Evolutionary conservation across 1,140 invertebrate species (phyloP), one percentile per base, ranked within the genome.

Genomic region (Cyphomyrmex costatus): DNA sequence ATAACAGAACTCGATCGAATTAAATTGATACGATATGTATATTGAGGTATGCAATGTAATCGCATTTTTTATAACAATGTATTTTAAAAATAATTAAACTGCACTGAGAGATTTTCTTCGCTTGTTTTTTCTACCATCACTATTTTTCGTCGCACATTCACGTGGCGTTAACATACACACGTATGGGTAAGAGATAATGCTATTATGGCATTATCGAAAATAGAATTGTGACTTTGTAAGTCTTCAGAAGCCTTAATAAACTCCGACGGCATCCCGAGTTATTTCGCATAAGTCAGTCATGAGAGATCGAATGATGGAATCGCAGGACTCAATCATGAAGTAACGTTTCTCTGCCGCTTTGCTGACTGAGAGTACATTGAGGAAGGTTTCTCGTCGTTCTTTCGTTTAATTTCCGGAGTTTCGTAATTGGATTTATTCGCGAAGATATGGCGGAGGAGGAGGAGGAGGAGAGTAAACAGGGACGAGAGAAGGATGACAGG

Each of bases 131-230:
- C 12, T 24, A 10, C 7, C 4, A 51, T 65, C 1, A n/a, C 14
- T 60, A 60, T 61, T 74, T 83, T 33, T 60, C 14, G 10, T 2
- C 3, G 12, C 6, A 14, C 21, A 61, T 27, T 51, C 49, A 16
- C 16, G 61, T 30, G 61, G 61, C 30, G 46, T 68, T 53, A 68
- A 86, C 14, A 30, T 53, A 56, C n/a, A 0, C n/a, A 49, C 16
- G 61, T 86, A 71, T 30, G 53, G 61, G 71, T 65, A 63, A 53
- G 42, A 65, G 16, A 4, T 93, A 93, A 93, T 93, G 86, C 63
- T 51, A 92, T 93, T 93, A 93, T 73, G 85, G 92, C 76, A 92
- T 93, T 93, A 93, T 84, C 89, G 88, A 92, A 93, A 92, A 93
- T 93, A 93, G 92, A 93, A 92, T 93, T 91, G 91, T 42, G 77